Evolutionary conservation across 2,113 vertebrate genomes (phyloP).

Genomic region (Plestiodon gilberti): DNA sequence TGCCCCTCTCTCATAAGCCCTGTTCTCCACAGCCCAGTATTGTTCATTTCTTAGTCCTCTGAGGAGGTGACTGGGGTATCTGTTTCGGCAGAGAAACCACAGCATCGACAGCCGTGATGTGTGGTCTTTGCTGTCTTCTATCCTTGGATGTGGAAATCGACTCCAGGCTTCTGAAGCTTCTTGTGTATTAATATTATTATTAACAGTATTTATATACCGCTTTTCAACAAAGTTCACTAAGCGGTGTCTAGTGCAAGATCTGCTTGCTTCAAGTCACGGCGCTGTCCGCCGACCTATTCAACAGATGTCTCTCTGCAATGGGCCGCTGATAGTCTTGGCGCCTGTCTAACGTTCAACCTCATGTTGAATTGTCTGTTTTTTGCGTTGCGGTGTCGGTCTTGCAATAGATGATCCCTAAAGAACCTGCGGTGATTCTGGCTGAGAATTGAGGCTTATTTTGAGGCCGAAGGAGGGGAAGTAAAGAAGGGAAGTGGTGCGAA

Average conservation of each 20-base stretch:
- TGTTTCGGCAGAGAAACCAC: background rate
- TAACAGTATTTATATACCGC: no score
- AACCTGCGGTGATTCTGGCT: background rate
- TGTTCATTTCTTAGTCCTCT: no score
- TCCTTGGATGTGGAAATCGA: background rate
- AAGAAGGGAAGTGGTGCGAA: background rate
- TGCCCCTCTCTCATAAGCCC: no score
- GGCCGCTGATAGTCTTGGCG: background rate
- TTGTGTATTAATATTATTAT: no score
- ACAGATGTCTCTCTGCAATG: background rate
- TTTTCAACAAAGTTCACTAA: no score
- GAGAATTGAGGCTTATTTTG: background rate
- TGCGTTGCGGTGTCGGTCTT: background rate
- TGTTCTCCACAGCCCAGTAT: fast-evolving
- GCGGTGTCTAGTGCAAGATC: background rate
- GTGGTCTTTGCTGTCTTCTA: background rate
- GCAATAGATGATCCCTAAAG: background rate
- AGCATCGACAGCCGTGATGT: background rate
- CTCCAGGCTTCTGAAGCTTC: background rate
- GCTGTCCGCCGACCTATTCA: background rate
- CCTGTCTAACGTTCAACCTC: no score
- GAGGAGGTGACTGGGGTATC: background rate
- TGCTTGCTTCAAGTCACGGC: background rate
- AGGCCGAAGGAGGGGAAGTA: background rate
- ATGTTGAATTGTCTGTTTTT: background rate